Evolutionary conservation across 2,888 invertebrate species (phyloP).

Genomic region (Phanerotoma sp.): DNA sequence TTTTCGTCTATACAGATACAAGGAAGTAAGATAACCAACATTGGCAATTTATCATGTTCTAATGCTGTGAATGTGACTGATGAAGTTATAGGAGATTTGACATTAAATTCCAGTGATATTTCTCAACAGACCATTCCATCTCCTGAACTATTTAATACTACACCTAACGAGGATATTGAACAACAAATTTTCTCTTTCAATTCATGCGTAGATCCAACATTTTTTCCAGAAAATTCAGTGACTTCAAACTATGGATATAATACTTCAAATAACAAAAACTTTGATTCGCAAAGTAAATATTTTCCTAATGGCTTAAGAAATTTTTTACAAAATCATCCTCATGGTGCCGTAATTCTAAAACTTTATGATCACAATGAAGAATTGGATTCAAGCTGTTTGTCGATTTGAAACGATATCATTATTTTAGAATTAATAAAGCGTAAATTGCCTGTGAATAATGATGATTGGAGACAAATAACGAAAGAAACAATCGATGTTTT

Average conservation of each 20-base stretch:
- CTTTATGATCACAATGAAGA: neutral
- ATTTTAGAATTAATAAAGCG: neutral
- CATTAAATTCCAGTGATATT: neutral
- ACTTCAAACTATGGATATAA: neutral
- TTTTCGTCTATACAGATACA: neutral
- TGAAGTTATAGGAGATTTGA: neutral
- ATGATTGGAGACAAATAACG: slow-evolving; percentile 4
- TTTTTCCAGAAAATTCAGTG: neutral
- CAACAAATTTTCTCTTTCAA: neutral
- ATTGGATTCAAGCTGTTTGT: neutral
- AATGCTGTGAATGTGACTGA: neutral
- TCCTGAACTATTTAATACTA: neutral
- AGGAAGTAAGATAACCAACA: neutral
- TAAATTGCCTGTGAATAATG: neutral
- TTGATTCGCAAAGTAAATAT: neutral
- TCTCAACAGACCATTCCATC: neutral
- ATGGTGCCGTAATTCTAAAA: neutral
- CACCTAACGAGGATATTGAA: neutral
- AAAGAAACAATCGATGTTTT: neutral
- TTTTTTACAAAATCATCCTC: neutral
- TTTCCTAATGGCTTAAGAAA: neutral
- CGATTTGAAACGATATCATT: neutral
- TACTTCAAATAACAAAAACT: neutral
- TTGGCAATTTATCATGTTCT: neutral
- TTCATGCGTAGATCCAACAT: neutral